Evolutionary conservation across 37 sponge, comb jelly and placozoan species (phyloP).

Genomic region (Aplysina aerophoba): DNA sequence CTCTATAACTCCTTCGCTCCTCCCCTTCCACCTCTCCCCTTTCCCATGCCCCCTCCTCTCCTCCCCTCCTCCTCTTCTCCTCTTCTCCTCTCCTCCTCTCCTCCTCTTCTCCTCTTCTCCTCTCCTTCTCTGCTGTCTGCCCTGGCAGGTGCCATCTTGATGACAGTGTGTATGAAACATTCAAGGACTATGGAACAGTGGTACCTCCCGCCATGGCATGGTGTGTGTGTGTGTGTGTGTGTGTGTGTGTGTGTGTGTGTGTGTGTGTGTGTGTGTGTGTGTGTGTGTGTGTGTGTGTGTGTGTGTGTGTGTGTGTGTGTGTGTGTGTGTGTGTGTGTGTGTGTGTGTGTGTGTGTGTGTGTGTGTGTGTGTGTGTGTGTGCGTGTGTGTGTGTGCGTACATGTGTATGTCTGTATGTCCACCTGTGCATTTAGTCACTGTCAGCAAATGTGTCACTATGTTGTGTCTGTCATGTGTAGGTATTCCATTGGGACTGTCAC

Average conservation of each 20-base stretch:
- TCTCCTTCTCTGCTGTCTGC: too few relatives aligned
- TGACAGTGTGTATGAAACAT: slow-evolving; percentile 16
- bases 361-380: not conserved
- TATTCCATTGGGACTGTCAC: not conserved
- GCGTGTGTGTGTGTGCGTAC: not conserved
- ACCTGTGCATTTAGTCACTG: not conserved
- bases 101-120: too few relatives aligned
- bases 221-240: not conserved
- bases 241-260: not conserved
- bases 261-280: not conserved
- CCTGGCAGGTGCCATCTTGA: not conserved
- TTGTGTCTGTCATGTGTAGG: not conserved
- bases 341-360: not conserved
- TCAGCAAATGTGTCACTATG: not conserved
- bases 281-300: not conserved
- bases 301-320: not conserved
- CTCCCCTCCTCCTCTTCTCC: too few relatives aligned
- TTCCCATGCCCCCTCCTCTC: too few relatives aligned
- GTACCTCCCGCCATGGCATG: not conserved
- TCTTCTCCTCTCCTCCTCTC: too few relatives aligned
- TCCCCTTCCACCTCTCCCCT: too few relatives aligned
- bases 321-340: not conserved
- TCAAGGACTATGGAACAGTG: slow-evolving; percentile 3
- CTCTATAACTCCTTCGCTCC: too few relatives aligned
- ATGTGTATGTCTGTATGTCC: not conserved